These are phyloP conservation scores for Drosophila setifemur DNA, from an alignment of 1,140 invertebrate species.

Conservation along the genomic window DNA sequence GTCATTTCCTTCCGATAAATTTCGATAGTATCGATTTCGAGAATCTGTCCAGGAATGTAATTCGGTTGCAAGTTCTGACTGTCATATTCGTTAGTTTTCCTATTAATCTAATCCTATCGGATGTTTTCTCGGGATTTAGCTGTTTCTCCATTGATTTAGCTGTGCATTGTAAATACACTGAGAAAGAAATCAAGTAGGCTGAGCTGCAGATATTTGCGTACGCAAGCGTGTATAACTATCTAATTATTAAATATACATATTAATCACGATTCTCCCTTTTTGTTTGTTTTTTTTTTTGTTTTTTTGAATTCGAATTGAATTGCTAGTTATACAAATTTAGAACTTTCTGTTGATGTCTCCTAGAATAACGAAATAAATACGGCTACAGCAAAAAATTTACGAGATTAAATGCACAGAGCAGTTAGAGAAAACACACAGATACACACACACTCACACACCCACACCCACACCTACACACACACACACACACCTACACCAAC, in stretches of 20 bases:
- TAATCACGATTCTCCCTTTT: neutral
- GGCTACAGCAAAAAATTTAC: neutral
- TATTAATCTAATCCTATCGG: no score
- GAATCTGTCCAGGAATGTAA: no score
- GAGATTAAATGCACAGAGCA: constrained; percentile 28
- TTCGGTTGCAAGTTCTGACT: no score
- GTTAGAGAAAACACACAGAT: neutral
- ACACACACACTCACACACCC: neutral
- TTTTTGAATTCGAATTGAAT: no score
- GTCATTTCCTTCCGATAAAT: no score
- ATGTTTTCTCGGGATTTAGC: neutral
- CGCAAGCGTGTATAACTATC: constrained; percentile 19
- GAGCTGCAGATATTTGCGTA: no score
- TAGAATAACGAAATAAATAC: constrained; percentile 16
- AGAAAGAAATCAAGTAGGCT: constrained; percentile 2
- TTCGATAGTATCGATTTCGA: no score
- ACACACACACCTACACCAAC: neutral
- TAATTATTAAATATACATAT: constrained; percentile 1
- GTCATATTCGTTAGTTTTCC: no score
- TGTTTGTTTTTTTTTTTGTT: constrained; percentile 17
- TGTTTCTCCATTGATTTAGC: neutral
- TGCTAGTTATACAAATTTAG: constrained; percentile 12
- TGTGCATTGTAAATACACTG: constrained; percentile 22
- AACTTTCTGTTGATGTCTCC: constrained; percentile 16
- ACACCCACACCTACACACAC: neutral